Conservation (phyloP, 2,113 vertebrate genomes). For the Baryphthengus martii region DNA sequence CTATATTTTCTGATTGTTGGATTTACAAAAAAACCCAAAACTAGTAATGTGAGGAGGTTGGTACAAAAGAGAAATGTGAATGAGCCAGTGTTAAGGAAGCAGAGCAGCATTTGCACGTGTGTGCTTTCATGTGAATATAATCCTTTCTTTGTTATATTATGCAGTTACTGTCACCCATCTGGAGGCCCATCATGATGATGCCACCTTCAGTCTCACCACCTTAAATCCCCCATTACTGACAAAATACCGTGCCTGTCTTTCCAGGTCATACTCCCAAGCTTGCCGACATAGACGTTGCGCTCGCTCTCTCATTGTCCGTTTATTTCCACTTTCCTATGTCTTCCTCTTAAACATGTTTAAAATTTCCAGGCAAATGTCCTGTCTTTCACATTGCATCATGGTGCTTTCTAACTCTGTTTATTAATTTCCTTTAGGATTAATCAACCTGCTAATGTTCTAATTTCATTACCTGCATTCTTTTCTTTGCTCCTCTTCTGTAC, state of each 20-base stretch:
- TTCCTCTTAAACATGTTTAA: neutral
- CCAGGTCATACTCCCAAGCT: neutral
- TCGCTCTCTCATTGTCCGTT: neutral
- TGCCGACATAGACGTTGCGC: neutral
- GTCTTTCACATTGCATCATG: neutral
- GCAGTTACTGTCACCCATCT: neutral
- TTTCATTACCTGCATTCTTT: neutral
- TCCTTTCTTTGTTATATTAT: neutral
- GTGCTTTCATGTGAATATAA: neutral
- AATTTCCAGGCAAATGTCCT: neutral
- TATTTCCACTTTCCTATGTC: neutral
- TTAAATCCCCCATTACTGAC: neutral
- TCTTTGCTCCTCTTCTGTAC: neutral
- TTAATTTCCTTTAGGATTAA: neutral
- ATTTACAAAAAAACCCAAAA: neutral
- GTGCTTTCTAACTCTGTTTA: neutral
- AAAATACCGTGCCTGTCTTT: neutral
- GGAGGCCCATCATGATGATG: neutral
- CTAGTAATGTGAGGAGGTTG: no score
- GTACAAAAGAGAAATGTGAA: neutral
- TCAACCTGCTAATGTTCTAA: neutral
- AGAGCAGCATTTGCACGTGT: neutral
- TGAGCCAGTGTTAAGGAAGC: neutral
- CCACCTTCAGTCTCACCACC: neutral
- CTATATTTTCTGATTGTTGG: neutral